Percentiles rank a stretch among this genome's conserved stretches.
phyloP scores from a whole-genome alignment of 35 echinoderm and acorn worm species.

The Lytechinus pictus region DNA sequence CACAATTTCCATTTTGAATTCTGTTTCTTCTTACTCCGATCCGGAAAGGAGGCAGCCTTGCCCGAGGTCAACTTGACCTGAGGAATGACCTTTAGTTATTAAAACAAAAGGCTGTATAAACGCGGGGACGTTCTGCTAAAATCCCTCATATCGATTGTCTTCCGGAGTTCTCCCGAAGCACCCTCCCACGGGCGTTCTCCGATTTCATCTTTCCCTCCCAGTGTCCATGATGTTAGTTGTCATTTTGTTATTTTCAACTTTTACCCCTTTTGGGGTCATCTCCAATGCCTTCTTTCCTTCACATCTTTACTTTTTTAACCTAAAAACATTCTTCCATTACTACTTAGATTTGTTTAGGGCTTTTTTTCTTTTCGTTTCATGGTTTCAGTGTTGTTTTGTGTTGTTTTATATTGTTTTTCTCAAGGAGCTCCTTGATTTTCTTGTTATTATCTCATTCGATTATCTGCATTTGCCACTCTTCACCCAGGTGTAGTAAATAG shows the following conservation, averaged over 20 bases:
- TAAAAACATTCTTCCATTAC: not conserved
- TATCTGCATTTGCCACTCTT: no score
- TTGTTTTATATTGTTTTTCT: no score
- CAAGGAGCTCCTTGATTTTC: no score
- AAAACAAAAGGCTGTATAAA: constrained; percentile 25
- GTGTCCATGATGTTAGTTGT: not conserved
- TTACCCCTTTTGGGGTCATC: not conserved
- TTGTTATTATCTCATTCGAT: no score
- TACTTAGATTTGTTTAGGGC: no score
- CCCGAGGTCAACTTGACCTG: not conserved
- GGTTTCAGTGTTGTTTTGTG: no score
- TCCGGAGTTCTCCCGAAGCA: not conserved
- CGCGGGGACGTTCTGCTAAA: not conserved
- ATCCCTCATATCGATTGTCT: constrained; percentile 1
- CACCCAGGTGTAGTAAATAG: no score
- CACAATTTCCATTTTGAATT: constrained; percentile 31
- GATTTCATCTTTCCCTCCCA: not conserved
- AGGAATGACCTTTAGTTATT: not conserved
- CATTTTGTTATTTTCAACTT: constrained; percentile 8
- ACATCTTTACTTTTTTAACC: not conserved
- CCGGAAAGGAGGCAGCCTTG: not conserved
- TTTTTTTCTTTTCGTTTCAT: no score
- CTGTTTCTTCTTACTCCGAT: not conserved
- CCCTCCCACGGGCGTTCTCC: not conserved
- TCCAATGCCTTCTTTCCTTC: not conserved